phyloP scores from a whole-genome alignment of 2,113 vertebrate species.

The Stomatorhinus ivindoensis region DNA sequence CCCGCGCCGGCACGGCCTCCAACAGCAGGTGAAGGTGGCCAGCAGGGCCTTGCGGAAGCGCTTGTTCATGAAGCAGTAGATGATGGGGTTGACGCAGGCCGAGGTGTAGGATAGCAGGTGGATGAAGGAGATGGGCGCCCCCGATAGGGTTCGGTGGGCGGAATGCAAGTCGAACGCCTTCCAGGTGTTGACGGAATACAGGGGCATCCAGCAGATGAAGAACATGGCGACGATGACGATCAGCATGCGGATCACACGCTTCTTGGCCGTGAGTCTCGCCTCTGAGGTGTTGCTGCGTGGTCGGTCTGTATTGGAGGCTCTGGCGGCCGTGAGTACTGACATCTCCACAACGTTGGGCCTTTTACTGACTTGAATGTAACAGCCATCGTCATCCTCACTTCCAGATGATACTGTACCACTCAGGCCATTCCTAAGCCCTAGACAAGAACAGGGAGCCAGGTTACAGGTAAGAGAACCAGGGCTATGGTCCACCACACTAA shows the following conservation, averaged over 20 bases:
- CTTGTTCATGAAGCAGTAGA: constrained; percentile 98
- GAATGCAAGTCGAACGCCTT: constrained; percentile 70
- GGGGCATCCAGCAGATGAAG: constrained; percentile 90
- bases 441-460: neutral
- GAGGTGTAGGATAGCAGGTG: constrained; percentile 84
- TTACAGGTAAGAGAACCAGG: neutral
- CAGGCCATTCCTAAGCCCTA: constrained; percentile 49
- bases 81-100: constrained; percentile 85
- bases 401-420: neutral
- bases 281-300: constrained; percentile 65
- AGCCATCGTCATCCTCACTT: constrained; percentile 72
- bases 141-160: constrained; percentile 63
- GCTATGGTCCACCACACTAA: neutral
- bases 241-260: constrained; percentile 85
- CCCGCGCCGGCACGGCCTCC: constrained; percentile 38
- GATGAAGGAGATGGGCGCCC: constrained; percentile 89
- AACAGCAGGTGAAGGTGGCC: constrained; percentile 68
- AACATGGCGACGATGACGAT: constrained; percentile 86
- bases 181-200: constrained; percentile 86
- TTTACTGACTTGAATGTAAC: constrained; percentile 74
- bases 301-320: constrained; percentile 34
- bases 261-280: constrained; percentile 82
- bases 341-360: constrained; percentile 61
- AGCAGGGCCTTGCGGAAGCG: constrained; percentile 80
- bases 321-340: constrained; percentile 52